Percentiles rank a stretch among this genome's conserved stretches.
phyloP scores from a whole-genome alignment of 2,113 vertebrate genomes.

The Peucedramus taeniatus region DNA sequence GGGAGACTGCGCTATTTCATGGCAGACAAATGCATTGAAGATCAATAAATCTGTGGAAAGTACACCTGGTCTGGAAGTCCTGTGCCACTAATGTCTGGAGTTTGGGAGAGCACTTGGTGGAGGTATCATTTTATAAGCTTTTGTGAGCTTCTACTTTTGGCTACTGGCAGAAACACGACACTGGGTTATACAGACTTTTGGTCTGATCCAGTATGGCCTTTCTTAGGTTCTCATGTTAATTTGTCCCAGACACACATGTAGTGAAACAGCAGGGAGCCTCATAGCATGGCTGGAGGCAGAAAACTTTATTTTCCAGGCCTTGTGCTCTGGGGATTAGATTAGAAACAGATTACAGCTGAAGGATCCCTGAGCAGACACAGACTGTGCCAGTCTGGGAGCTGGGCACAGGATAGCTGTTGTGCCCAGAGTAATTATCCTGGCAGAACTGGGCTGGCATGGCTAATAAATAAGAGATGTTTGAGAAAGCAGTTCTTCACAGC shows the following conservation, averaged over 20 bases:
- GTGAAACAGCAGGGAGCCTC: neutral
- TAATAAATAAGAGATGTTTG: conserved; percentile 55
- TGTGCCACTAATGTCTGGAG: neutral
- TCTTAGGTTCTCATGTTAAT: neutral
- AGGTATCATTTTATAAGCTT: neutral
- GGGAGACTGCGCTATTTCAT: neutral
- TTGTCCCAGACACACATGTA: neutral
- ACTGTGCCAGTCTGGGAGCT: neutral
- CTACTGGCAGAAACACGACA: neutral
- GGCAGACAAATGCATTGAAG: neutral
- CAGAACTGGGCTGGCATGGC: neutral
- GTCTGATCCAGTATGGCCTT: neutral
- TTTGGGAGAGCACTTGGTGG: neutral
- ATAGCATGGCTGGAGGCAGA: neutral
- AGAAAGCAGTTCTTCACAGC: conserved; percentile 6
- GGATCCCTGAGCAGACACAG: neutral
- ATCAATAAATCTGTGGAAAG: neutral
- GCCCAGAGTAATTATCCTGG: conserved; percentile 36
- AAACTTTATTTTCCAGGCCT: conserved; percentile 17
- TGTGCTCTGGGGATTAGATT: neutral
- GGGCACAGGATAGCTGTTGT: neutral
- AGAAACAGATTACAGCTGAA: conserved; percentile 28
- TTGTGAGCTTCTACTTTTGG: neutral
- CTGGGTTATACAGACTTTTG: neutral
- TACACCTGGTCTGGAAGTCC: neutral